A percentile compares a stretch with the other conserved stretches of the same genome.
phyloP scores from a whole-genome alignment of 2,113 vertebrate genomes.

The Irena cyanogastra region DNA sequence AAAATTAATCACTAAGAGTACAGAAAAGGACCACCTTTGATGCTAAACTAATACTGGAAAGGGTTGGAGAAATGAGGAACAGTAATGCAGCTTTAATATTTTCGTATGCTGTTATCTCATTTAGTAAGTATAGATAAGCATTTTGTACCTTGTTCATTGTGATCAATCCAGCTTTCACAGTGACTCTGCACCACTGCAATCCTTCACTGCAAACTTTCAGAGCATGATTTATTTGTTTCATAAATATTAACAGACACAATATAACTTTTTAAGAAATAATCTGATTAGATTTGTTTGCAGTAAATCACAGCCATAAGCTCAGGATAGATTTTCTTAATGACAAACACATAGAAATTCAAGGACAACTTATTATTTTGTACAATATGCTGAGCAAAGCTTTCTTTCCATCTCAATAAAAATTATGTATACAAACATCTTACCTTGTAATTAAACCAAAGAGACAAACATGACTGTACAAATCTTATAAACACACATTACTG shows the following conservation, averaged over 20 bases:
- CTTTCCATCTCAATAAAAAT: not conserved
- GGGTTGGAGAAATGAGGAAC: not conserved
- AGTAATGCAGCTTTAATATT: not conserved
- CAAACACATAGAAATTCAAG: not conserved
- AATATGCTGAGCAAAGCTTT: not conserved
- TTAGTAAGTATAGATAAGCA: not conserved
- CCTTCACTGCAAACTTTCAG: not conserved
- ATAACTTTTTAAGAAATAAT: constrained; percentile 29
- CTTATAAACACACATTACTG: not conserved
- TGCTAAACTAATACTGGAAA: not conserved
- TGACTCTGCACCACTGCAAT: not conserved
- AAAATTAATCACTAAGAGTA: not conserved
- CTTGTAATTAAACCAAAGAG: constrained; percentile 30
- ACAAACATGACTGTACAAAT: not conserved
- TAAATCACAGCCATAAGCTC: not conserved
- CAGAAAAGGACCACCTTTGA: not conserved
- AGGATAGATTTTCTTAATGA: not conserved
- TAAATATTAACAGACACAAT: not conserved
- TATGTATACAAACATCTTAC: not conserved
- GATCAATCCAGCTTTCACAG: not conserved
- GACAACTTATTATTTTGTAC: not conserved
- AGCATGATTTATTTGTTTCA: not conserved
- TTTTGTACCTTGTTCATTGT: not conserved
- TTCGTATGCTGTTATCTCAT: not conserved
- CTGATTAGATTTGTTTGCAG: not conserved